A percentile compares a stretch with the other conserved stretches of the same genome.
These are phyloP conservation scores for Crocodylus rhombifer DNA, from an alignment of 2,797 vertebrate species.

Conservation along the genomic window DNA sequence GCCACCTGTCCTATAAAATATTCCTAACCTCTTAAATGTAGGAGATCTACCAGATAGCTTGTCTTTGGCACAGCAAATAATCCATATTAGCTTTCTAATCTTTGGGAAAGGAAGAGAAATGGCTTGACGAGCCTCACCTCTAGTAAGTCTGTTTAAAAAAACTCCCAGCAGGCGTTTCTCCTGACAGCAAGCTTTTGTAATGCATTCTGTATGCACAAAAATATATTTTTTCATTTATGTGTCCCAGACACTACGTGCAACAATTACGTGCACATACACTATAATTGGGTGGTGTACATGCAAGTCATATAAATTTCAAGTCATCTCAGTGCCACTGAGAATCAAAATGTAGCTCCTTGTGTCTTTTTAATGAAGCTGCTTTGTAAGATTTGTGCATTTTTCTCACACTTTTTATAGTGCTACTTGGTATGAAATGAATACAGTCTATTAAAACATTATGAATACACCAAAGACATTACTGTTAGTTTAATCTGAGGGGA, in stretches of 20 bases:
- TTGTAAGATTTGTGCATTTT: not conserved
- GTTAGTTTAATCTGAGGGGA: rapidly evolving
- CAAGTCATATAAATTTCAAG: not conserved
- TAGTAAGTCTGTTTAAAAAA: not conserved
- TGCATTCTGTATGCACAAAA: rapidly evolving
- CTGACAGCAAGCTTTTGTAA: not conserved
- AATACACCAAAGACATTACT: not conserved
- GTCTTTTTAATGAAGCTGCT: not conserved
- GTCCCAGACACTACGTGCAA: not conserved
- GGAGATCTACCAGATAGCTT: no score
- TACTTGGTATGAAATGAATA: not conserved
- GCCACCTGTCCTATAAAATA: rapidly evolving
- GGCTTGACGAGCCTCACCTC: not conserved
- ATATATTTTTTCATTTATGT: not conserved
- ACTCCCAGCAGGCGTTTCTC: not conserved
- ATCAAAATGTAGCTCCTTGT: not conserved
- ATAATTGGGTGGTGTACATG: rapidly evolving
- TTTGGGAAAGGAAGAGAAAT: not conserved
- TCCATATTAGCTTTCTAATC: not conserved
- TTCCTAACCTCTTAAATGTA: not conserved
- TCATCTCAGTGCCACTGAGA: not conserved
- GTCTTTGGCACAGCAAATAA: not conserved
- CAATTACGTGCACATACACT: rapidly evolving
- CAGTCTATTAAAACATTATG: not conserved
- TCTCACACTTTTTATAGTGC: not conserved